phyloP scores from a whole-genome alignment of 2,797 vertebrate species.

The Gambusia yucatana region DNA sequence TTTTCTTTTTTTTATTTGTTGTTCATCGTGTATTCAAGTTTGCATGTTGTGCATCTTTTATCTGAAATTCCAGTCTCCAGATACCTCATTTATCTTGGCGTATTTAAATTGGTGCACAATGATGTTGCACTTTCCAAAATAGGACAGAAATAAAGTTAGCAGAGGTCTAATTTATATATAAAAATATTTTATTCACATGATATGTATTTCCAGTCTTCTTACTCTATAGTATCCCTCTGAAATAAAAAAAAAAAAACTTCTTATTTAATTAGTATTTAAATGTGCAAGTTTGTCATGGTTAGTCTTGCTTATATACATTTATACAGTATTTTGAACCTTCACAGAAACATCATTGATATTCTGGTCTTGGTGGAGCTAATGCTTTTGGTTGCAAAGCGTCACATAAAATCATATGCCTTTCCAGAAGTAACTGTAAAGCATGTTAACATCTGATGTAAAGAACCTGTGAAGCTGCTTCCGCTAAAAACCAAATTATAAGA shows the following conservation, averaged over 20 bases:
- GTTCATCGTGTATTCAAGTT: slow-evolving; percentile 31
- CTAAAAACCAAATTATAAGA: slow-evolving; percentile 7
- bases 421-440: slow-evolving; percentile 18
- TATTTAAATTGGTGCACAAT: slow-evolving; percentile 46
- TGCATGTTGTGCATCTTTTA: slow-evolving; percentile 60
- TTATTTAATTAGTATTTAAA: slow-evolving; percentile 24
- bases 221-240: neutral
- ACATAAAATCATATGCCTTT: slow-evolving; percentile 5
- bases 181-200: neutral
- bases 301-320: slow-evolving; percentile 6
- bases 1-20: neutral
- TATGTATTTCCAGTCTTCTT: neutral
- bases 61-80: slow-evolving; percentile 58
- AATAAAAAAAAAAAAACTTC: slow-evolving; percentile 1
- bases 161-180: neutral
- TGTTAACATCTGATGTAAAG: slow-evolving; percentile 14
- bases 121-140: slow-evolving; percentile 52
- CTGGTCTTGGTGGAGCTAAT: slow-evolving; percentile 7
- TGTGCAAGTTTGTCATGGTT: slow-evolving; percentile 34
- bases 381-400: slow-evolving; percentile 20
- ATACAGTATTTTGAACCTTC: slow-evolving; percentile 29
- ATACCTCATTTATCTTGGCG: slow-evolving; percentile 56
- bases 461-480: neutral
- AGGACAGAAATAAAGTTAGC: slow-evolving; percentile 50
- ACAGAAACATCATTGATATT: slow-evolving; percentile 36